Base-by-base conservation (phyloP, 1,140 invertebrate species). In the Drosophila albomicans region DNA sequence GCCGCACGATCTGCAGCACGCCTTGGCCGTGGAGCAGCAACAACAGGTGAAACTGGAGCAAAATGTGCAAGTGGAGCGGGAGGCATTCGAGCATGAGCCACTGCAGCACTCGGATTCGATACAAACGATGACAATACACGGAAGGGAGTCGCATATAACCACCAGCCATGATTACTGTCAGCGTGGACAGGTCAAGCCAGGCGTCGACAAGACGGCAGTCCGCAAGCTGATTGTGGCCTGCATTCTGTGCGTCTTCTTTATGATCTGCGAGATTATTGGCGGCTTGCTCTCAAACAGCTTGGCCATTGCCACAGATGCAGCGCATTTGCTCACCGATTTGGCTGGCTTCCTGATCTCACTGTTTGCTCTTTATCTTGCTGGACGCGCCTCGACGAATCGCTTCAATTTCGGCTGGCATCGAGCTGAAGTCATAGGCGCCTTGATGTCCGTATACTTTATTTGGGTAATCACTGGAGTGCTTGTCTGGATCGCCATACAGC, bases 391-490 rank as follows among this genome's bases (percentile, higher is more conserved):
- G 0, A 95, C 95, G 3, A 94, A 94, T 59, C 93, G 93, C 70
- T 95, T 97, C 93, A 96, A 96, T 20, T 97, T 96, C 92, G 97
- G 96, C 1, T 97, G 96, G 85, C 73, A 91, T 62, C 73, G 82
- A 0, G 90, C 94, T 91, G 95, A 95, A 93, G 94, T 95, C 0
- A 91, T 95, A 1, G 95, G 95, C 51, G 95, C 95, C 30, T 93
- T 95, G 93, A 85, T 95, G 25, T 94, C 94, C 0, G 93, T 94
- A 4, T 92, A 95, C n/a, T 93, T 97, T 13, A 96, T 98, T 76
- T 98, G 97, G 97, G 94, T 98, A 25, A 93, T 98, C 32, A 98
- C 98, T 4, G 97, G 95, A 6, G 94, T 98, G 35, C 95, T 98
- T 73, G 95, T 97, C 28, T 97, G 96, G 91, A 92, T 98, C 81